phyloP scores from a whole-genome alignment of 2,797 vertebrate genomes.

The Chrosomus eos region DNA sequence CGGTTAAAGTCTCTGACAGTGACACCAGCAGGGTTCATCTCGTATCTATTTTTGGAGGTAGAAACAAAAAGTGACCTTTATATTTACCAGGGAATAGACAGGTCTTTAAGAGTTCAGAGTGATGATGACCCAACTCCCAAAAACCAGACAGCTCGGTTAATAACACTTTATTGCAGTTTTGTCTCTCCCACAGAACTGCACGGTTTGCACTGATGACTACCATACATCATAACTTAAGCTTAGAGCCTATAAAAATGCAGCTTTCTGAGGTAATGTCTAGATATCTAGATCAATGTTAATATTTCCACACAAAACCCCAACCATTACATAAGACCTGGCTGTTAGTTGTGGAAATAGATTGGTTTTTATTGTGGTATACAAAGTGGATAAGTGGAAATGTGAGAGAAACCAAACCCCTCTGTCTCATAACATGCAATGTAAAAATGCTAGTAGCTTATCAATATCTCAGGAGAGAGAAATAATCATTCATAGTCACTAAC shows the following conservation, averaged over 20 bases:
- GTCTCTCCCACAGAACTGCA: constrained; percentile 30
- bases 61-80: constrained; percentile 24
- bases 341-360: constrained; percentile 23
- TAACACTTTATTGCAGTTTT: constrained; percentile 50
- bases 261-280: constrained; percentile 15
- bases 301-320: constrained; percentile 20
- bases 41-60: background rate
- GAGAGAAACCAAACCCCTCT: constrained; percentile 65
- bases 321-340: constrained; percentile 52
- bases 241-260: background rate
- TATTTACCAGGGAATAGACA: constrained; percentile 36
- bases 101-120: constrained; percentile 9
- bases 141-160: constrained; percentile 33
- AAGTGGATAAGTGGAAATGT: constrained; percentile 57
- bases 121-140: constrained; percentile 15
- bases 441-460: constrained; percentile 57
- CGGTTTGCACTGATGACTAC: constrained; percentile 1
- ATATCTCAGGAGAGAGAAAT: constrained; percentile 31
- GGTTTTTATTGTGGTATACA: constrained; percentile 18
- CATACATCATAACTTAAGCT: constrained; percentile 5
- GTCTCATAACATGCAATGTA: constrained; percentile 69
- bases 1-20: background rate
- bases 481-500: constrained; percentile 53
- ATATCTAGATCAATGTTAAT: constrained; percentile 6
- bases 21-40: background rate